These are phyloP conservation scores for Premnoplex brunnescens DNA, from an alignment of 2,797 vertebrate species.

Conservation along the genomic window DNA sequence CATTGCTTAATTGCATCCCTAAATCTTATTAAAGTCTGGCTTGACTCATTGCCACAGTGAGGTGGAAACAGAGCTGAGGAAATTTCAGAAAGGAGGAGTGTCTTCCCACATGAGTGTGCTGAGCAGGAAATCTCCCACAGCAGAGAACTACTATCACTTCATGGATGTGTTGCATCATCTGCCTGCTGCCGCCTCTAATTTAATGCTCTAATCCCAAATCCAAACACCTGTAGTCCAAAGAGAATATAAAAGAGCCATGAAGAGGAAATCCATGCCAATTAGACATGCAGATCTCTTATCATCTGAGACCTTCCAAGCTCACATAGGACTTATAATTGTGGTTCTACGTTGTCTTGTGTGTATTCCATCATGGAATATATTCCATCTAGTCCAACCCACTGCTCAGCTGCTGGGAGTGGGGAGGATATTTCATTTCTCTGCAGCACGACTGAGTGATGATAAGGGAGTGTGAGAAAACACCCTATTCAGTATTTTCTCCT, in stretches of 20 bases:
- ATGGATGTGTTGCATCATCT: slow-evolving; percentile 16
- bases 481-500: background rate
- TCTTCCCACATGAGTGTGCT: background rate
- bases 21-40: slow-evolving; percentile 21
- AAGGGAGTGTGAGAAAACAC: background rate
- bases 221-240: slow-evolving; percentile 38
- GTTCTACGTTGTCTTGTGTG: background rate
- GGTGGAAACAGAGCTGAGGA: background rate
- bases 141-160: background rate
- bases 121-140: slow-evolving; percentile 19
- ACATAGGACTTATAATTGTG: background rate
- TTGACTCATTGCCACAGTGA: background rate
- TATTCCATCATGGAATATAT: background rate
- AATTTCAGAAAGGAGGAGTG: background rate
- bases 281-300: slow-evolving; percentile 9
- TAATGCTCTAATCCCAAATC: slow-evolving; percentile 3
- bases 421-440: background rate
- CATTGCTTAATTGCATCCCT: slow-evolving; percentile 51
- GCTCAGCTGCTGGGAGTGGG: background rate
- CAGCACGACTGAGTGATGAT: background rate
- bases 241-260: background rate
- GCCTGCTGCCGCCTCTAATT: slow-evolving; percentile 34
- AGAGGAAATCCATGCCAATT: slow-evolving; percentile 12
- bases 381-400: background rate
- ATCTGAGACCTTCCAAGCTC: background rate